Evolutionary conservation across 2,888 invertebrate genomes (phyloP).

Genomic region (Hesperia comma): DNA sequence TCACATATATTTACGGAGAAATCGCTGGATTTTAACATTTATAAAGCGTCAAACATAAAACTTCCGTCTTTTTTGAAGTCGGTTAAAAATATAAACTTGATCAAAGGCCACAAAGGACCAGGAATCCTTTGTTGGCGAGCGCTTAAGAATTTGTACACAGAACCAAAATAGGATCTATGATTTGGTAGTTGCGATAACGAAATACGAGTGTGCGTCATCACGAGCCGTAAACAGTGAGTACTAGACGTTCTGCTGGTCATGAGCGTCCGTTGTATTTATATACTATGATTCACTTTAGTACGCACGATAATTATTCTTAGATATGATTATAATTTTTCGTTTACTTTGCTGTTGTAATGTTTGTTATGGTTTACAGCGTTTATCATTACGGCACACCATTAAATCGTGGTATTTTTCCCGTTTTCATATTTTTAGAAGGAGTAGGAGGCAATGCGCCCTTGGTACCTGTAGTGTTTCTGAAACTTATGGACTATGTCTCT

Average conservation of each 20-base stretch:
- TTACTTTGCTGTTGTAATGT: neutral
- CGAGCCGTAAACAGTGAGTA: slow-evolving; percentile 24
- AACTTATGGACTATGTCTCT: too few relatives aligned
- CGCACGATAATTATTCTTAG: slow-evolving; percentile 20
- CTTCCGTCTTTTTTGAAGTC: too few relatives aligned
- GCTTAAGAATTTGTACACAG: neutral
- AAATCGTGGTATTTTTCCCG: too few relatives aligned
- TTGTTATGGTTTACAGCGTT: neutral
- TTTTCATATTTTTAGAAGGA: too few relatives aligned
- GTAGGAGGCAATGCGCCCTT: too few relatives aligned
- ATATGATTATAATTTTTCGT: slow-evolving; percentile 6
- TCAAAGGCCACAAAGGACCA: too few relatives aligned
- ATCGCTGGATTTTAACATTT: too few relatives aligned
- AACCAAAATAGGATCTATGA: slow-evolving; percentile 18
- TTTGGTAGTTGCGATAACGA: slow-evolving; percentile 24
- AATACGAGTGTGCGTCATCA: slow-evolving; percentile 29
- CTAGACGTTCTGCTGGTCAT: neutral
- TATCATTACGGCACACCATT: neutral
- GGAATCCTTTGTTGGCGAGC: neutral
- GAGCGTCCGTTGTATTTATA: slow-evolving; percentile 12
- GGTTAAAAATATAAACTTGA: too few relatives aligned
- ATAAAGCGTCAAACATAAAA: too few relatives aligned
- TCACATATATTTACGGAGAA: too few relatives aligned
- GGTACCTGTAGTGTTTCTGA: too few relatives aligned
- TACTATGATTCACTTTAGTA: slow-evolving; percentile 15